Base-by-base conservation (phyloP, 2,113 vertebrate species). In the Parus major region DNA sequence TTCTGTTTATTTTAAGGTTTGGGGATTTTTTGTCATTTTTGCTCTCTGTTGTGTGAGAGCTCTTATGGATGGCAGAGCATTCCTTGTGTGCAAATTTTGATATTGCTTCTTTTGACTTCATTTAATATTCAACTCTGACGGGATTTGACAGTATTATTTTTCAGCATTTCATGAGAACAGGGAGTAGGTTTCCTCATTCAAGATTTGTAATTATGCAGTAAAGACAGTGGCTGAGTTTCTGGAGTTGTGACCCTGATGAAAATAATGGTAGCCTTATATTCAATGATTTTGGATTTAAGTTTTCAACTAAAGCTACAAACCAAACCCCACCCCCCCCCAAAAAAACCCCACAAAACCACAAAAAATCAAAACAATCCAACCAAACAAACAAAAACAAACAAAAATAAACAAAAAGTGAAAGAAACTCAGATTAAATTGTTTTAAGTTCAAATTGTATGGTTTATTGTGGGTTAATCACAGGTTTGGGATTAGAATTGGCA, bases 21-120 rank as follows among this genome's bases (percentile, higher is more conserved):
- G 5, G 5, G 5, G 1, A 0, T 13, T 63, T 49, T 8, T 49
- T 44, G 4, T 27, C 27, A 20, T 8, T 65, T 28, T 44, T 77
- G 13, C 13, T 57, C 6, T 88, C 25, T 65, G 8, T 36, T 22
- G 5, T n/a, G 2, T 49, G 50, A 90, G 36, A 80, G 57, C 4
- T 76, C 35, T 36, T 56, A 10, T 19, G 24, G 88, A 52, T n/a
- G 8, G 7, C 20, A 52, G 5, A 60, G 10, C 4, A 3, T 47
- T 85, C 12, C 9, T 52, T 72, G 15, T 36, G 21, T 1, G 10
- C 11, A 72, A 17, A 23, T 72, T 60, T 57, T 87, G 24, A 12
- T 9, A 14, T 72, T 68, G 7, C 0, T 77, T 42, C 21, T 83
- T 57, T 63, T 46, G 31, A 63, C 7, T 17, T 7, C 41, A 29